A percentile compares a stretch with the other conserved stretches of the same genome.
Conservation (phyloP, 2,888 invertebrate genomes). For the Agrotis clavis region DNA sequence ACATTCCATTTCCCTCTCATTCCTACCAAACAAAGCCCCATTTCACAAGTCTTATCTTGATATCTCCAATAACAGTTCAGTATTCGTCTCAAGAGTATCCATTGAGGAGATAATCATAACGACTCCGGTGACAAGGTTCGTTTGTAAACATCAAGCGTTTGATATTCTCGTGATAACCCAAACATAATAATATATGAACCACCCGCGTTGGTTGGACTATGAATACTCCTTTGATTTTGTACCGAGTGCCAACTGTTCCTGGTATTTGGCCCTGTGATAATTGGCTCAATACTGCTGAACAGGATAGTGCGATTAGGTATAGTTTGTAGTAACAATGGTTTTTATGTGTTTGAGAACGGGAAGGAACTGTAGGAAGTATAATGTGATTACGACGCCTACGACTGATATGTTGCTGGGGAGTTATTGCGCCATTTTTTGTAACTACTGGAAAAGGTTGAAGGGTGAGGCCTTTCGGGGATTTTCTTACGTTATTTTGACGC, state of each 20-base stretch:
- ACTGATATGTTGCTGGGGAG: background rate
- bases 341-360: background rate
- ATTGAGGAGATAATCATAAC: constrained; percentile 49
- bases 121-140: constrained; percentile 50
- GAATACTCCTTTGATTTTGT: constrained; percentile 49
- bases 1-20: constrained; percentile 44
- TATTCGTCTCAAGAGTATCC: constrained; percentile 41
- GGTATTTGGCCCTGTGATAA: constrained; percentile 34
- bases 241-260: constrained; percentile 21
- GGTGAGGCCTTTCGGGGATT: background rate
- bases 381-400: background rate
- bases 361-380: constrained; percentile 11
- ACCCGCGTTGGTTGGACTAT: constrained; percentile 40
- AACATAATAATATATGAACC: constrained; percentile 56
- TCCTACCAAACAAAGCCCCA: constrained; percentile 25
- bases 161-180: constrained; percentile 60
- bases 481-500: background rate
- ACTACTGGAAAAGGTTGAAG: background rate
- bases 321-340: background rate
- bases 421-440: background rate
- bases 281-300: background rate
- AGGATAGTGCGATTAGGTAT: constrained; percentile 22
- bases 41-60: constrained; percentile 44
- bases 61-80: constrained; percentile 54
- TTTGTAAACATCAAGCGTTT: constrained; percentile 49